These are phyloP conservation scores for Thomomys bottae DNA, from an alignment of 2,113 vertebrate genomes.

Conservation along the genomic window DNA sequence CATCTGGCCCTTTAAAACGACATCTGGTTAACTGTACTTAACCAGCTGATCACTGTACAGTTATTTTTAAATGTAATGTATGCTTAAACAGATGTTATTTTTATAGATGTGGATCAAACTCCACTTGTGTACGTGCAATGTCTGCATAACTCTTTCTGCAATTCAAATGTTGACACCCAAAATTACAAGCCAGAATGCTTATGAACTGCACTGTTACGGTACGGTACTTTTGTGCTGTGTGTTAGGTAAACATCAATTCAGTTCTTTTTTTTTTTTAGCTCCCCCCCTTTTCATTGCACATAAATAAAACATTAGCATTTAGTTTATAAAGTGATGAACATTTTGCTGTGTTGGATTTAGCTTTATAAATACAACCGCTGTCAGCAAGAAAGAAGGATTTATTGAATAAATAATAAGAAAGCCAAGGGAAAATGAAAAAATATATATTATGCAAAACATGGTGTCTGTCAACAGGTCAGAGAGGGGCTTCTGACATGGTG, in stretches of 20 bases:
- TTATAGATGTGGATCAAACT: conserved; percentile 96
- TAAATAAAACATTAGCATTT: conserved; percentile 94
- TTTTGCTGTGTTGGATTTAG: conserved; percentile 89
- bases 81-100: conserved; percentile 99
- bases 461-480: conserved; percentile 86
- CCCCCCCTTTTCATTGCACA: conserved; percentile 87
- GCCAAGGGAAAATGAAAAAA: conserved; percentile 87
- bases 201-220: conserved; percentile 89
- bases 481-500: conserved; percentile 75
- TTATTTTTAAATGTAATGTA: conserved; percentile 99
- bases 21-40: conserved; percentile 99
- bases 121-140: conserved; percentile 89
- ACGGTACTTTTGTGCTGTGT: conserved; percentile 89
- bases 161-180: conserved; percentile 94
- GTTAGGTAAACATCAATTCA: conserved; percentile 93
- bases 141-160: conserved; percentile 92
- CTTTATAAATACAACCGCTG: conserved; percentile 92
- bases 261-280: conserved; percentile 82
- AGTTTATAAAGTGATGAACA: conserved; percentile 94
- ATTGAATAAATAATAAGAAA: conserved; percentile 93
- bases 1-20: conserved; percentile 99
- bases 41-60: conserved; percentile 99
- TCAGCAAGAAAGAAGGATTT: conserved; percentile 92
- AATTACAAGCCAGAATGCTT: conserved; percentile 90
- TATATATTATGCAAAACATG: conserved; percentile 87